Conservation (phyloP, 2,888 invertebrate species). For the Maniola hyperantus region DNA sequence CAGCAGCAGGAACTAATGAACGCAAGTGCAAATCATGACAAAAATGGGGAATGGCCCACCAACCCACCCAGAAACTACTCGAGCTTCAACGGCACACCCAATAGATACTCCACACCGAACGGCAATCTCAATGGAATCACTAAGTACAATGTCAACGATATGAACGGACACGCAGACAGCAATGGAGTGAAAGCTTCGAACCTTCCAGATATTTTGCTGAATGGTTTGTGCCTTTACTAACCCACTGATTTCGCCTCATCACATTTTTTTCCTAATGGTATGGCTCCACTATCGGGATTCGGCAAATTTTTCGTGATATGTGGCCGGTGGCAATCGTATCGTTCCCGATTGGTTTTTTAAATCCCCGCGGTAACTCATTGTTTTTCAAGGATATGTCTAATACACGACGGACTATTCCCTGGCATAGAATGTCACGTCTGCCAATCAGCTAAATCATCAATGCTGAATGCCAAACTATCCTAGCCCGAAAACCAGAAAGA, state of each 20-base stretch:
- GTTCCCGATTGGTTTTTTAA: no score
- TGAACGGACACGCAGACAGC: conserved; percentile 57
- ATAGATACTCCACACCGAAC: conserved; percentile 41
- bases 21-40: conserved; percentile 42
- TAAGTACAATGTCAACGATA: conserved; percentile 49
- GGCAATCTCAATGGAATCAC: conserved; percentile 43
- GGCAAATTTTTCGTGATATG: no score
- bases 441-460: no score
- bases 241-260: conserved; percentile 54
- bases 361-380: no score
- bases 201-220: conserved; percentile 65
- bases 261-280: conserved; percentile 5
- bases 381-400: no score
- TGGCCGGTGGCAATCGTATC: no score
- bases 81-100: conserved; percentile 45
- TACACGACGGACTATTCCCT: no score
- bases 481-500: no score
- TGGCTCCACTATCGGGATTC: no score
- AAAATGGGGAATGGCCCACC: conserved; percentile 11
- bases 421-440: no score
- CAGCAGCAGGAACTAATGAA: conserved; percentile 88
- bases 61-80: conserved; percentile 13
- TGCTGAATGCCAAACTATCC: no score
- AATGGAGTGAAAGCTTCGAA: conserved; percentile 54
- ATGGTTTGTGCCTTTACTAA: conserved; percentile 76